Evolutionary conservation across 2,113 vertebrate genomes (phyloP), one percentile per base, ranked within the genome.

Genomic region (Sphaerodactylus townsendi): DNA sequence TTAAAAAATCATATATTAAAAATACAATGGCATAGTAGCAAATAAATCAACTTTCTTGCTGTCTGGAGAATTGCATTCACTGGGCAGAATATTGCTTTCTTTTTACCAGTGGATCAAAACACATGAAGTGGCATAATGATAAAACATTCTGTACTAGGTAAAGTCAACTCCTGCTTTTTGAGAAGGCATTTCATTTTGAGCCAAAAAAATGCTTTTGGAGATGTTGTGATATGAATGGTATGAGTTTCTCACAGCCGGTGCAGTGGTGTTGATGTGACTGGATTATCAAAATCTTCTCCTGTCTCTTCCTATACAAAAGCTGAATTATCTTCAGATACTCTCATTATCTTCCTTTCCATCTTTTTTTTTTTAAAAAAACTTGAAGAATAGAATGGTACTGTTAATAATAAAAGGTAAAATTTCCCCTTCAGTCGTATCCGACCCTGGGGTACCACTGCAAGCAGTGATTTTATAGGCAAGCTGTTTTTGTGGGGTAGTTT

Each of bases 161-260:
- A 21, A 1, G 1, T 53, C 35, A 65, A 30, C 17, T 66, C 30
- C 30, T 70, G 44, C 2, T 83, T 89, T 70, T 78, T 59, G 0
- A 85, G 81, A 17, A 78, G 30, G 53, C 77, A 68, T 41, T 65
- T 79, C 25, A 86, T 87, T 89, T 15, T 1, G 71, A 77, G 30
- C 41, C 56, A n/a, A n/a, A 70, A 82, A 88, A 88, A 79, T 69
- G 2, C 19, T n/a, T 77, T 15, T 44, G 2, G 82, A 84, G 72
- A 83, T 76, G 72, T 66, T 75, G 35, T 83, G 73, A 77, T 41
- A 50, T 76, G 39, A 74, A n/a, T 77, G 30, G 3, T 28, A 10
- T 19, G 78, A 1, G 41, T 37, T n/a, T 87, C 73, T n/a, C 30
- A 48, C n/a, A 4, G 30, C 19, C 8, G 39, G 72, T 56, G 37